Evolutionary conservation across 2,113 vertebrate species (phyloP).

Genomic region (Menura novaehollandiae): DNA sequence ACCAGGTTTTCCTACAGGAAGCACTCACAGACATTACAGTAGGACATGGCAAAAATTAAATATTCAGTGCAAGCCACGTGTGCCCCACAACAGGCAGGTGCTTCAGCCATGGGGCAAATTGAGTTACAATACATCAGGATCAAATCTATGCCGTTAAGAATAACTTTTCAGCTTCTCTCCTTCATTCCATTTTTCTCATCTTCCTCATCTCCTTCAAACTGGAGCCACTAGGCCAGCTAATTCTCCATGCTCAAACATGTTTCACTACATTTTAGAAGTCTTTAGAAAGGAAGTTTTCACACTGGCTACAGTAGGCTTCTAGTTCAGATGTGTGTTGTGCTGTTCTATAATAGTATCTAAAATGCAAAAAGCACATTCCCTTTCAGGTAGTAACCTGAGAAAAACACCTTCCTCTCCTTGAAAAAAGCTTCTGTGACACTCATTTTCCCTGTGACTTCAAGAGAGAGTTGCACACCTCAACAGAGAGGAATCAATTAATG

Average conservation of each 20-base stretch:
- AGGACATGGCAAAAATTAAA: background rate
- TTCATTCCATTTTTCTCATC: background rate
- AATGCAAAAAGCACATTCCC: background rate
- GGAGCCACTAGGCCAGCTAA: background rate
- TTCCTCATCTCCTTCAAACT: background rate
- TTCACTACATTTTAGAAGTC: background rate
- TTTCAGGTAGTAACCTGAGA: background rate
- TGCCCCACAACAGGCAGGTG: fast-evolving
- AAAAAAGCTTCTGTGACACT: background rate
- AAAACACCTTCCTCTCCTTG: background rate
- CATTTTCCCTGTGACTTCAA: background rate
- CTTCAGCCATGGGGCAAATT: background rate
- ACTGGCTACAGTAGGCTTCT: background rate
- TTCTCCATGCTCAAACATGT: background rate
- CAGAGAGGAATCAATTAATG: background rate
- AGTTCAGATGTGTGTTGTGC: too few relatives aligned
- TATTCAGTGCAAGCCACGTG: background rate
- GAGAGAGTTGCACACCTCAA: background rate
- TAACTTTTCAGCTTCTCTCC: background rate
- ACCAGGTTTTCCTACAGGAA: background rate
- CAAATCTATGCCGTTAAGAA: background rate
- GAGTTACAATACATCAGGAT: background rate
- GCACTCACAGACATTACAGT: background rate
- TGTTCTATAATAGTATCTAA: background rate
- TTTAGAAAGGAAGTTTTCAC: background rate